These are phyloP conservation scores for Colletes collaris DNA, from an alignment of 2,888 invertebrate genomes.

Conservation along the genomic window DNA sequence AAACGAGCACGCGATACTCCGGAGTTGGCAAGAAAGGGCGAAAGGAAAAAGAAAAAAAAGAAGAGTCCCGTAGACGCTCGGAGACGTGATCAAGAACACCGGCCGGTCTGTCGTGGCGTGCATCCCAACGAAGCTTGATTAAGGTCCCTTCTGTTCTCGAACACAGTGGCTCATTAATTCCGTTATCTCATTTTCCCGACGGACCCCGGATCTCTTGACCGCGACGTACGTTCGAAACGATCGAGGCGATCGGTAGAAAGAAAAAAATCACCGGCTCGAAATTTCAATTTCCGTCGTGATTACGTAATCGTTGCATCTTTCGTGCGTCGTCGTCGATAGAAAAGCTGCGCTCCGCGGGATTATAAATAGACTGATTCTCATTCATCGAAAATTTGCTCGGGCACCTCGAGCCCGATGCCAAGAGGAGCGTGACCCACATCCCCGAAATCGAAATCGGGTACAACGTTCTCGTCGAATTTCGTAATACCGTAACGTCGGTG, in stretches of 20 bases:
- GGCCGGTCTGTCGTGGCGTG: constrained; percentile 37
- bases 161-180: constrained; percentile 63
- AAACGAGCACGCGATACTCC: constrained; percentile 29
- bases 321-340: constrained; percentile 2
- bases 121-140: constrained; percentile 60
- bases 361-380: constrained; percentile 64
- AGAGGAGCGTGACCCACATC: constrained; percentile 62
- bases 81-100: constrained; percentile 48
- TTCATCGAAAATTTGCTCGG: constrained; percentile 48
- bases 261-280: too few species aligned
- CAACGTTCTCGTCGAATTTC: constrained; percentile 34
- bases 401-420: constrained; percentile 50
- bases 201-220: constrained; percentile 48
- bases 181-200: constrained; percentile 52
- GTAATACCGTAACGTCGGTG: constrained; percentile 48
- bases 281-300: not conserved
- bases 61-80: constrained; percentile 30
- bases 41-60: not conserved
- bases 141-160: constrained; percentile 57
- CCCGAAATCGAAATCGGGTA: constrained; percentile 42
- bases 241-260: not conserved
- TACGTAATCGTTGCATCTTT: not conserved
- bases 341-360: not conserved
- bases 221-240: constrained; percentile 17
- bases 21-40: constrained; percentile 26